phyloP scores from a whole-genome alignment of 1,140 invertebrate species.

The Liolophura sinensis region DNA sequence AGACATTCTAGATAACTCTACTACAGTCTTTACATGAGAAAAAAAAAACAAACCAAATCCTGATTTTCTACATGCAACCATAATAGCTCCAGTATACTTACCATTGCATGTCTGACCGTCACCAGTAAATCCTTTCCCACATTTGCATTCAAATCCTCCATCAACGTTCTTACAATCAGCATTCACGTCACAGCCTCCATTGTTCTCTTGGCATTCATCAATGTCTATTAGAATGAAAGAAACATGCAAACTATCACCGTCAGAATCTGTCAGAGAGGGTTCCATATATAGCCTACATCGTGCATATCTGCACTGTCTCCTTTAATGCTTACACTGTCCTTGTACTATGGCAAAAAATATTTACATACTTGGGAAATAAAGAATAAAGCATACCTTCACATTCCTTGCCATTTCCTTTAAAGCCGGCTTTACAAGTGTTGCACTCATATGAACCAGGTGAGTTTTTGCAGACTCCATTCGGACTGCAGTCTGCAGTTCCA shows the following conservation, averaged over 20 bases:
- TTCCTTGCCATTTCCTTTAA: neutral
- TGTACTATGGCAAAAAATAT: neutral
- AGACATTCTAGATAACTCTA: too few relatives aligned
- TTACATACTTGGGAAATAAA: neutral
- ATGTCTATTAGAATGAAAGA: neutral
- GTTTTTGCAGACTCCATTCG: slow-evolving; percentile 68
- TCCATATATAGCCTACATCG: neutral
- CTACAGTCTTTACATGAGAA: too few relatives aligned
- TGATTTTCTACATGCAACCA: too few relatives aligned
- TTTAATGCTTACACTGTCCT: too few relatives aligned
- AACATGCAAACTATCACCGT: neutral
- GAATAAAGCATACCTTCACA: neutral
- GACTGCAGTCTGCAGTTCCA: slow-evolving; percentile 66
- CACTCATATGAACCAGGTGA: slow-evolving; percentile 76
- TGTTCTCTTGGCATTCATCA: slow-evolving; percentile 1
- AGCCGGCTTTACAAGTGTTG: slow-evolving; percentile 36
- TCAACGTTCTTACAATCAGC: neutral
- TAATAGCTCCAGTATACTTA: neutral
- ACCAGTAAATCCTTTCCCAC: neutral
- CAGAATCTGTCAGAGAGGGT: neutral
- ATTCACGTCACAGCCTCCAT: slow-evolving; percentile 1
- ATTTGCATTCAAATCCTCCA: neutral
- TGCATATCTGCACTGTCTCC: neutral
- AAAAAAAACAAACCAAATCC: too few relatives aligned
- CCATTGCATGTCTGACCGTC: neutral